Evolutionary conservation across 1,140 invertebrate species (phyloP).

Genomic region (Dermatophagoides farinae): DNA sequence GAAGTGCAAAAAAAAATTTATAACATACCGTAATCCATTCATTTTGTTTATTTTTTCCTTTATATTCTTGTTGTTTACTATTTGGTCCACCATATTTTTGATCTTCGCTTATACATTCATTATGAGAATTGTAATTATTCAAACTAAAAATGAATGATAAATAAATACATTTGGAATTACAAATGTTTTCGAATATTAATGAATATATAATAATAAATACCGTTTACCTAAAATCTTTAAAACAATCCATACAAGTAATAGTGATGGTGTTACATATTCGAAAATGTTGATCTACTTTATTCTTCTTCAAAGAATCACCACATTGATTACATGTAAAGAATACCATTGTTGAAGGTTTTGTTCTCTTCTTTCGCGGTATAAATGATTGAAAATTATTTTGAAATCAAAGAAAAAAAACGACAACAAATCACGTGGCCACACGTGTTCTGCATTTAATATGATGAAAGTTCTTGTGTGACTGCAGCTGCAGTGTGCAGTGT

Average conservation of each 20-base stretch:
- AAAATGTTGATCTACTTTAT: conserved; percentile 68
- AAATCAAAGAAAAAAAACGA: background rate
- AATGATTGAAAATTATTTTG: no score
- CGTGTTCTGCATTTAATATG: no score
- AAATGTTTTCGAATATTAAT: no score
- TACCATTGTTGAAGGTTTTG: conserved; percentile 20
- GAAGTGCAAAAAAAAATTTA: background rate
- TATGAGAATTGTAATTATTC: conserved; percentile 57
- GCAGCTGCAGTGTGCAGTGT: no score
- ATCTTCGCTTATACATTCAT: conserved; percentile 74
- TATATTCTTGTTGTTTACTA: conserved; percentile 54
- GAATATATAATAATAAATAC: background rate
- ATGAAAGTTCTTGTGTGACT: no score
- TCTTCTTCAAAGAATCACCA: conserved; percentile 69
- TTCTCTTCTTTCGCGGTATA: background rate
- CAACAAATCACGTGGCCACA: background rate
- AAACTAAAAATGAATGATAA: conserved; percentile 35
- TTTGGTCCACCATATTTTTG: conserved; percentile 70
- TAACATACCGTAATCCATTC: conserved; percentile 55
- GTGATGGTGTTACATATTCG: conserved; percentile 38
- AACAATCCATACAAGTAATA: conserved; percentile 68
- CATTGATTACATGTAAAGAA: conserved; percentile 73
- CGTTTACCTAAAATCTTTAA: conserved; percentile 56
- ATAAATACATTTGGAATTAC: conserved; percentile 24
- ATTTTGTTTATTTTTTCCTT: conserved; percentile 72